Evolutionary conservation across 2,113 vertebrate species (phyloP), one percentile per base, ranked within the genome.

Genomic region (Petrocephalus zakoni): DNA sequence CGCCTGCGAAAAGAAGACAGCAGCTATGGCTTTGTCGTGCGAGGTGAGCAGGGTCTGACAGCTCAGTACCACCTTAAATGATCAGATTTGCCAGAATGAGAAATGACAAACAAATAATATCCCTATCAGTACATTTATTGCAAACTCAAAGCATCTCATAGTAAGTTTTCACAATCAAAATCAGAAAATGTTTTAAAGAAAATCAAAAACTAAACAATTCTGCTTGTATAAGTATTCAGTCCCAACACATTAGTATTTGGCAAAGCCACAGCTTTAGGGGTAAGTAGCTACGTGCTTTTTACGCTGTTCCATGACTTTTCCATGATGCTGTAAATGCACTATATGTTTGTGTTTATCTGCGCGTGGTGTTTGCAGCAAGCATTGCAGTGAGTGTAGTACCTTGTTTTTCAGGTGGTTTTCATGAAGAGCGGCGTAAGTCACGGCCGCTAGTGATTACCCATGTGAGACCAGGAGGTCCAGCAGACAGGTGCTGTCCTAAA

Each of bases 21-120:
- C 93, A 99, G 98, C 94, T 99, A 98, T 92, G 98, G 98, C 55
- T 99, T 99, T 0, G 98, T 99, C 89, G 94, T 99, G 91, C 95
- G 98, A 97, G 98, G 98, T 99, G 87, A 15, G 92, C 9, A 87
- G 55, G 56, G 46, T 34, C 22, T 10, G n/a, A n/a, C n/a, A n/a
- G n/a, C n/a, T 82, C 0, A 82, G 42, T 47, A n/a, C 10, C 78
- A 82, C 78, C 25, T 82, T 81, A 46, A 81, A 22, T 46, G 61
- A 64, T 25, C 61, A 29, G 25, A 13, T 29, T 29, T 68, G 61
- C 61, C 61, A 11, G 61, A 68, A 46, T 47, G 25, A 1, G 9
- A 29, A 68, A 68, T 29, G 61, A 29, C 61, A 64, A 2, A 29
- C 61, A 11, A 11, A 25, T 25, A 64, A 29, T 29, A 10, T 68